Evolutionary conservation across 37 sponge, comb jelly and placozoan species (phyloP).

Genomic region (Corticium candelabrum): DNA sequence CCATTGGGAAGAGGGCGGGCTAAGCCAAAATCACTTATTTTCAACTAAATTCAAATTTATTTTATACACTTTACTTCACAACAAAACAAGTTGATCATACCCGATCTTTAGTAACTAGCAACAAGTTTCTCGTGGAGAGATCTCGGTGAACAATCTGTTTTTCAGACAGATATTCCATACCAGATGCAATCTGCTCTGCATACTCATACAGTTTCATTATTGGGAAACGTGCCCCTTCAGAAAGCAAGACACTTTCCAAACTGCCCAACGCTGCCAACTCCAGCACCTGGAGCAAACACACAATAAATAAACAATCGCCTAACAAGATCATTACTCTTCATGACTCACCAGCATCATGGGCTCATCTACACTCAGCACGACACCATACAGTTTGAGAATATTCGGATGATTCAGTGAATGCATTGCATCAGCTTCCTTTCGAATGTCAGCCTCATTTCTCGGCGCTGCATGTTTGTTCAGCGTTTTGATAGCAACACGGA

Average conservation of each 20-base stretch:
- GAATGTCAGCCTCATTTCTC: not conserved
- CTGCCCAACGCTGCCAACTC: constrained; percentile 3
- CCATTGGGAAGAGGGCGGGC: not conserved
- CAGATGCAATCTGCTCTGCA: not conserved
- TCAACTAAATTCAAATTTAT: not conserved
- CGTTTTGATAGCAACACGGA: not conserved
- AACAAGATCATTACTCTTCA: not conserved
- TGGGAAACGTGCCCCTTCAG: not conserved
- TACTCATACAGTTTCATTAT: not conserved
- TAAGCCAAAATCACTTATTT: not conserved
- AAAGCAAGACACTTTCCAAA: not conserved
- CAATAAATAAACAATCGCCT: not conserved
- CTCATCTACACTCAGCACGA: not conserved
- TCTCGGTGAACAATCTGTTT: not conserved
- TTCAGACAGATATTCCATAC: not conserved
- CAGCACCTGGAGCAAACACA: not conserved
- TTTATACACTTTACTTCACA: not conserved
- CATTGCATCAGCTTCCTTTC: not conserved
- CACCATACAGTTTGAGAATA: not conserved
- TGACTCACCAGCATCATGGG: not conserved
- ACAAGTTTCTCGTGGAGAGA: not conserved
- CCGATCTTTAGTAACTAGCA: not conserved
- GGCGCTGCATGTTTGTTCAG: not conserved
- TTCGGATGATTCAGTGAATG: not conserved
- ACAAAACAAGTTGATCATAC: not conserved